Percentiles rank a stretch among this genome's conserved stretches.
These are phyloP conservation scores for Pollenia labialis DNA, from an alignment of 2,888 invertebrate species.

Conservation along the genomic window DNA sequence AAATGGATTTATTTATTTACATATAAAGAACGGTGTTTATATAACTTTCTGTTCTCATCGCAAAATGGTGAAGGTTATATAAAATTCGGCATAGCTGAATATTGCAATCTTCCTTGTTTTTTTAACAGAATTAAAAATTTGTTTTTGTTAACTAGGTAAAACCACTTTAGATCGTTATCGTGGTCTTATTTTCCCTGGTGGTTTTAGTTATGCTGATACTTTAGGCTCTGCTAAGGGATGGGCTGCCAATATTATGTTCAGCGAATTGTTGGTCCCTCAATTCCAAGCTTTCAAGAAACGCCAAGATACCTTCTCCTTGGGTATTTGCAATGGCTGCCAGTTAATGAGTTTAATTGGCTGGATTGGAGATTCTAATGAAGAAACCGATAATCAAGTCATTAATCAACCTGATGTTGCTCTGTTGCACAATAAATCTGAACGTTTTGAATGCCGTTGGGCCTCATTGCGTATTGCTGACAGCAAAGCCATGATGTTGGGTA, in stretches of 20 bases:
- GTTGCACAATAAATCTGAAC: slow-evolving; percentile 94
- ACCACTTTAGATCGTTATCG: slow-evolving; percentile 91
- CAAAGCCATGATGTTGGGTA: slow-evolving; percentile 91
- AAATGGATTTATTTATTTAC: too few species aligned
- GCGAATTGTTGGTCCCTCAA: slow-evolving; percentile 89
- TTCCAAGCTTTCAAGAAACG: slow-evolving; percentile 91
- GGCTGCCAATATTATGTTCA: slow-evolving; percentile 96
- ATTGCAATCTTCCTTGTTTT: not conserved
- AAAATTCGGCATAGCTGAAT: too few species aligned
- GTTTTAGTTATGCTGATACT: slow-evolving; percentile 99
- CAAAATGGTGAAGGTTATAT: too few species aligned
- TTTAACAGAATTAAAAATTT: not conserved
- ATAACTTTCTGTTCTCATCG: too few species aligned
- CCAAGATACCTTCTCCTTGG: slow-evolving; percentile 95
- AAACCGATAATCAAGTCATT: slow-evolving; percentile 69
- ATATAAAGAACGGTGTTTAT: too few species aligned
- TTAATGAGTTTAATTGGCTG: slow-evolving; percentile 97
- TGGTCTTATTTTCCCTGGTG: slow-evolving; percentile 96
- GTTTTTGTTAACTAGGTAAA: slow-evolving; percentile 83
- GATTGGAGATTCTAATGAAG: slow-evolving; percentile 88
- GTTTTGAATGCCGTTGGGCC: slow-evolving; percentile 92
- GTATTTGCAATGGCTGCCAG: slow-evolving; percentile 99
- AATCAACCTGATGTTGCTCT: slow-evolving; percentile 88
- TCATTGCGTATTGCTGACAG: slow-evolving; percentile 89
- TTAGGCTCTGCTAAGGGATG: slow-evolving; percentile 99